Base-by-base conservation (phyloP, 2,888 invertebrate species). In the Acanthopleura granulata region DNA sequence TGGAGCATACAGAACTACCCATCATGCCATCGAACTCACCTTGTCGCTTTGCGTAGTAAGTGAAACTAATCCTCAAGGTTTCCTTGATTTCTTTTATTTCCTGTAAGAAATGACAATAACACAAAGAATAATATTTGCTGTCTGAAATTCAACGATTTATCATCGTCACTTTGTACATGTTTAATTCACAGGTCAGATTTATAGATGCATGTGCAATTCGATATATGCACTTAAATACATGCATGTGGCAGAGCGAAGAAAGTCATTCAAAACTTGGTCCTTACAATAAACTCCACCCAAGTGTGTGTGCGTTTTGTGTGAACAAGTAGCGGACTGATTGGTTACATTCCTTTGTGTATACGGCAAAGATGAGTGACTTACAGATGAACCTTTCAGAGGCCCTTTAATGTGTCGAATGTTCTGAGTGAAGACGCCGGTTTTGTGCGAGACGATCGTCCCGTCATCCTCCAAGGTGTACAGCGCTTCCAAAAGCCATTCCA, bases 401-500 rank as follows among this genome's bases (percentile, higher is more conserved):
- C 25, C 40, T 12, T 22, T 49, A 15, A 6, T 25, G 49, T 27
- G 62, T 40, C 73, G 62, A 14, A 73, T 62, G 25, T 49, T 29
- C 25, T 61, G 22, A 9, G 62, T 49, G 77, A 66, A 77, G 50
- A 74, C 72, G 25, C 62, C 49, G 15, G 74, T 72, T 29, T 18
- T 66, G 49, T 69, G 72, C 29, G 74, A 62, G 69, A 73, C 51
- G 51, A 74, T 62, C 51, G 72, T 57, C 18, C 70, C 72, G 29
- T 25, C 62, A 18, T 49, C 49, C 62, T 75, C 70, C 73, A 77
- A 30, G 18, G 22, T n/a, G 62, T 72, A 50, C 16, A 77, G 40
- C 11, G 57, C 69, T 18, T 72, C 69, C 12, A 75, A 69, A 1
- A 77, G 62, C 51, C 40, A 40, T 18, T 72, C 49, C 49, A 77